phyloP scores from a whole-genome alignment of 2,113 vertebrate genomes.

The Lampris incognitus region DNA sequence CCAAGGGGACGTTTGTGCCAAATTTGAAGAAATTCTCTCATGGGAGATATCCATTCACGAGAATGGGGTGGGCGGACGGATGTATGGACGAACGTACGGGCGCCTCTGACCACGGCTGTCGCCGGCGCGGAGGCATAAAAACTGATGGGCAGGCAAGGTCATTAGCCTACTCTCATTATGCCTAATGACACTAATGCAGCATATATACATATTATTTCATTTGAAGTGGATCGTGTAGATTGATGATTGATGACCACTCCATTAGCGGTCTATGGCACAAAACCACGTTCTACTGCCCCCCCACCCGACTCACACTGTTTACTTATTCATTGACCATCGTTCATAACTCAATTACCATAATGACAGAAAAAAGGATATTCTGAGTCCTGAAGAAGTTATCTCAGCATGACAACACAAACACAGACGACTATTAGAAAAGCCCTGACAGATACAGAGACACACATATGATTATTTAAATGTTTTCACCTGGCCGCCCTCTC shows the following conservation, averaged over 20 bases:
- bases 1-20: no score
- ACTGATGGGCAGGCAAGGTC: constrained; percentile 87
- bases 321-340: constrained; percentile 16
- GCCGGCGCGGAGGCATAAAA: constrained; percentile 73
- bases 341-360: constrained; percentile 34
- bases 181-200: constrained; percentile 93
- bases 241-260: constrained; percentile 93
- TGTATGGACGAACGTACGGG: no score
- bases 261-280: constrained; percentile 87
- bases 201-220: constrained; percentile 86
- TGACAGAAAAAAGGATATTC: not conserved
- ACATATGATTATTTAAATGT: not conserved
- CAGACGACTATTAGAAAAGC: not conserved
- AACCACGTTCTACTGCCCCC: constrained; percentile 77
- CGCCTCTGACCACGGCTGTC: no score
- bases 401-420: not conserved
- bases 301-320: constrained; percentile 77
- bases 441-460: not conserved
- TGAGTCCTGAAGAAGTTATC: constrained; percentile 3
- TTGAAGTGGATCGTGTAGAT: constrained; percentile 82
- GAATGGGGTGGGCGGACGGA: no score
- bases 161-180: constrained; percentile 95
- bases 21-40: no score
- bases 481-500: constrained; percentile 95
- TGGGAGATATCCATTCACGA: no score